These are phyloP conservation scores for Neocrepidodera transversa DNA, from an alignment of 2,888 invertebrate genomes.

Conservation along the genomic window DNA sequence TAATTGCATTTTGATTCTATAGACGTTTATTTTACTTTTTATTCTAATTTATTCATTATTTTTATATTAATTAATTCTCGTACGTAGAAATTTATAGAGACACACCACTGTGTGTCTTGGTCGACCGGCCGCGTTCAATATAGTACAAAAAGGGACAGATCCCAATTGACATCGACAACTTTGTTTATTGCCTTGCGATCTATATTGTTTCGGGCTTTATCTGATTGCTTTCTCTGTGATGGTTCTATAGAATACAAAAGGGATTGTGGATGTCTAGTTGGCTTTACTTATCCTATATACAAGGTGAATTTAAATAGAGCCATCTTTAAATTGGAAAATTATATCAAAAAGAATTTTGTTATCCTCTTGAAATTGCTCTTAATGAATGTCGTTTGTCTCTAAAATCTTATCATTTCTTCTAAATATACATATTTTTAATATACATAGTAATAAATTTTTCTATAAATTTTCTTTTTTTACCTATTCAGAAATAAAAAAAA, in stretches of 20 bases:
- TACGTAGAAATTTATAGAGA: no score
- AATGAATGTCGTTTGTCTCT: no score
- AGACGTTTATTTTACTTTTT: no score
- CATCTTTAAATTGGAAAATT: not conserved
- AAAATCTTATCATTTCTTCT: no score
- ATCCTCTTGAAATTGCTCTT: no score
- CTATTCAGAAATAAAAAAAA: not conserved
- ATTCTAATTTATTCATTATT: no score
- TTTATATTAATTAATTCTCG: no score
- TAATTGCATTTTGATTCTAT: no score
- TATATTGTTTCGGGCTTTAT: slow-evolving; percentile 31
- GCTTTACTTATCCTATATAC: not conserved
- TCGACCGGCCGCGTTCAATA: not conserved
- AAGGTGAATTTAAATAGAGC: not conserved
- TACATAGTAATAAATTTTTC: no score
- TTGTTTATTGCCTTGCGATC: slow-evolving; percentile 31
- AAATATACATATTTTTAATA: no score
- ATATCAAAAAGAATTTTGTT: no score
- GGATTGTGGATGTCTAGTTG: not conserved
- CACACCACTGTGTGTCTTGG: not conserved
- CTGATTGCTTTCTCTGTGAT: slow-evolving; percentile 28
- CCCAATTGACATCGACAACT: slow-evolving; percentile 28
- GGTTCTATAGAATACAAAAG: slow-evolving; percentile 12
- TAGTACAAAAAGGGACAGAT: slow-evolving; percentile 20
- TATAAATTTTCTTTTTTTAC: no score